Base-by-base conservation (phyloP, 35 echinoderm and acorn worm species). In the Apostichopus parvimensis region DNA sequence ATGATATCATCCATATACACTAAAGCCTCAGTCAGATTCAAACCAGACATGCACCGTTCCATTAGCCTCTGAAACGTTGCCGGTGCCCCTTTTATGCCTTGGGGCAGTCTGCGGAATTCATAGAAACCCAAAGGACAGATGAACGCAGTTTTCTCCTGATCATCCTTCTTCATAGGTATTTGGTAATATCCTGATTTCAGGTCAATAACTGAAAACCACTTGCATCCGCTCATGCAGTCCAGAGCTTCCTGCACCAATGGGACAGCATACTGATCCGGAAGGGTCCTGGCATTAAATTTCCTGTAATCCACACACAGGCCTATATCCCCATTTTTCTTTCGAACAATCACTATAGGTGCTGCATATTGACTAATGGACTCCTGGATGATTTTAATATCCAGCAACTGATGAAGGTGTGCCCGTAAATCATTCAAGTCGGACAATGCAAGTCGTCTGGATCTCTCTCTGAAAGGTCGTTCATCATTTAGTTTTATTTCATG, bases 1-100 rank as follows among this genome's bases (percentile, higher is more conserved):
- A 90, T 93, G 0, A 93, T 54, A 22, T 95, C 92, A 21, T 93
- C 86, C 94, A 93, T 95, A 56, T 95, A 95, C 17, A 95, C 91
- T 10, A 95, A 71, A 2, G 92, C 91, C 77, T 95, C 94, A 0
- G 57, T 18, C 8, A 91, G 14, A 23, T 95, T 93, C 17, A 95
- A 53, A 20, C 94, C 87, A 7, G 94, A 71, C 82, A 96, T 93
- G 70, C 94, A 96, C 12, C 61, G 54, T 73, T 96, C 92, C 92
- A 96, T 96, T 13, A 96, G 55, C 22, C 95, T 13, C 59, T 96
- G 95, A 17, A 94, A 96, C n/a, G 95, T 96, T 21, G 95, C 93
- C 0, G 84, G 95, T 4, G 90, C 93, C 28, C 93, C 93, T 56
- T 94, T 96, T 4, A 94, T 80, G 11, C 93, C 86, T 86, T 94